Percentiles rank a stretch among this genome's conserved stretches.
These are phyloP conservation scores for Oligia fasciuncula DNA, from an alignment of 2,888 invertebrate genomes.

Conservation along the genomic window DNA sequence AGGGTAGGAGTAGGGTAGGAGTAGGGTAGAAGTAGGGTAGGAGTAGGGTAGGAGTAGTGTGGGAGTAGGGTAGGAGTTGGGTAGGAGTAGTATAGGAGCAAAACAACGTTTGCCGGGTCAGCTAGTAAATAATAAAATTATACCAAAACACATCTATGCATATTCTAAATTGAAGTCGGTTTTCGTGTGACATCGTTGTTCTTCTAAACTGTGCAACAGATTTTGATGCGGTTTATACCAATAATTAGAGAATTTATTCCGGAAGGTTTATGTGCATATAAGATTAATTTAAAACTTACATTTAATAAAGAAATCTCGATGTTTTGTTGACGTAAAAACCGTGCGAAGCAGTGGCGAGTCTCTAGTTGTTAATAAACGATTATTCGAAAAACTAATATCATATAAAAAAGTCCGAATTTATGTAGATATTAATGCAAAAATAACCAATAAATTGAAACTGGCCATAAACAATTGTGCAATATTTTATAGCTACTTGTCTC, in stretches of 20 bases:
- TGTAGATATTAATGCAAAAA: constrained; percentile 16
- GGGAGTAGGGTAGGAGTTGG: too few species aligned
- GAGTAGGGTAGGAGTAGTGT: too few species aligned
- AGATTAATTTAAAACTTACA: too few species aligned
- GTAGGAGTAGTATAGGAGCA: too few species aligned
- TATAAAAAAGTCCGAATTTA: background rate
- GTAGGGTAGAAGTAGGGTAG: too few species aligned
- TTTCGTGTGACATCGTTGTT: too few species aligned
- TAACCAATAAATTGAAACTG: constrained; percentile 23
- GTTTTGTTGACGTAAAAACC: background rate
- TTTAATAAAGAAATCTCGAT: too few species aligned
- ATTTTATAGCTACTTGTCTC: constrained; percentile 63
- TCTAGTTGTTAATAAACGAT: background rate
- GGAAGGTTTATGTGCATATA: background rate
- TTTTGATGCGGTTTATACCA: background rate
- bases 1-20: too few species aligned
- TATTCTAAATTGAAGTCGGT: too few species aligned
- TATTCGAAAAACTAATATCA: background rate
- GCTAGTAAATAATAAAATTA: background rate
- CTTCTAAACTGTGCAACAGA: too few species aligned
- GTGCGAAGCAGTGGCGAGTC: background rate
- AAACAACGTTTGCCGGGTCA: too few species aligned
- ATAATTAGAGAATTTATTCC: background rate
- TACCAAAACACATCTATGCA: too few species aligned
- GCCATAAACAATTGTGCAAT: constrained; percentile 32